Base-by-base conservation (phyloP, 2,888 invertebrate genomes). In the Epistrophe grossulariae region DNA sequence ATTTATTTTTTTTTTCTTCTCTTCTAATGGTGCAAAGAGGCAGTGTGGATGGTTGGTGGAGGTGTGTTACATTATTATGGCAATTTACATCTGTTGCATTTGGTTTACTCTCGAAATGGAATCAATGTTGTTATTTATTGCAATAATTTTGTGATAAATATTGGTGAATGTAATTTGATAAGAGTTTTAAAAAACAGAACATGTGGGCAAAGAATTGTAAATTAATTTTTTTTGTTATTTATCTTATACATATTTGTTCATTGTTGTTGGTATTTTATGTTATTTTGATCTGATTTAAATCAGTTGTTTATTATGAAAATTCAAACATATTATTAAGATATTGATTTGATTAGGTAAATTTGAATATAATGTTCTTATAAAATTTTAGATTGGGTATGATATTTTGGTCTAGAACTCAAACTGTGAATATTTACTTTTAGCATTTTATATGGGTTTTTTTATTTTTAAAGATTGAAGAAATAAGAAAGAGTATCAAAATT, bases 41-140 rank as follows among this genome's bases (percentile, higher is more conserved):
- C 40, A 68, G 77, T 72, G 11, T 72, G 11, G n/a, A 38, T 64
- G 48, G 71, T 48, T 31, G 24, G 66, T 43, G 43, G 38, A 17
- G 64, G 43, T 11, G 43, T 24, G 31, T 45, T 52, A 50, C 40
- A 74, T 79, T 66, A 79, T 78, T 68, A 71, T 74, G 28, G 64
- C 48, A 74, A 70, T 59, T 70, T 40, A 79, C 79, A 87, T 87
- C 76, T 87, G 87, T 82, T 81, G 82, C 74, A 79, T 55, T 70
- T 52, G 52, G 11, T 17, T 28, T 40, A 45, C 50, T 55, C 79
- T 72, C 55, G 64, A 62, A 52, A 55, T 64, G 66, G 79, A 79
- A 83, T 87, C 79, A 83, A 87, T 82, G 83, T 74, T 52, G 83
- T 62, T 79, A 87, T 87, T 87, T 87, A 87, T 87, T 83, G 79